Percentiles rank a stretch among this genome's conserved stretches.
These are phyloP conservation scores for Ligdia adustata DNA, from an alignment of 2,888 invertebrate genomes.

Conservation along the genomic window DNA sequence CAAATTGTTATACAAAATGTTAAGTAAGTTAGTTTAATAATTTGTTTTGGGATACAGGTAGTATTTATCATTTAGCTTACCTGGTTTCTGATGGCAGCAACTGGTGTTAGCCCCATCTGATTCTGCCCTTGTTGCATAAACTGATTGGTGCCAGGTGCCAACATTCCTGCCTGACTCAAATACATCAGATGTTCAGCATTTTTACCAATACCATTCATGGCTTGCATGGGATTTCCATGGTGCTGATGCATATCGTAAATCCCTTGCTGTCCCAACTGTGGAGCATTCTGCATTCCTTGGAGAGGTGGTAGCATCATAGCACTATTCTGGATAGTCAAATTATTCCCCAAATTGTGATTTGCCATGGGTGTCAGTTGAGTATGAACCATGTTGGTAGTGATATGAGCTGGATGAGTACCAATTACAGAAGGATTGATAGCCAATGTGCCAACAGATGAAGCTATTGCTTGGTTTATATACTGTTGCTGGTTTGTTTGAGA, in stretches of 20 bases:
- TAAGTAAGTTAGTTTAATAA: too few species aligned
- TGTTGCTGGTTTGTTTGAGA: constrained; percentile 82
- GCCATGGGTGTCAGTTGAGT: constrained; percentile 81
- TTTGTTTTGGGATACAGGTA: not conserved
- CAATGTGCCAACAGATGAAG: constrained; percentile 75
- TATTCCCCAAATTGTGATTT: constrained; percentile 75
- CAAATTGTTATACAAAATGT: too few species aligned
- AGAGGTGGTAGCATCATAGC: constrained; percentile 79
- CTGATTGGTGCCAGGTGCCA: constrained; percentile 85
- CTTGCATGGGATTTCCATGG: constrained; percentile 75
- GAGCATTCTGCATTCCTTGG: constrained; percentile 79
- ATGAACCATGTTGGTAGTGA: constrained; percentile 80
- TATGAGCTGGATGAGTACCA: constrained; percentile 75
- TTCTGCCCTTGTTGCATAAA: constrained; percentile 86
- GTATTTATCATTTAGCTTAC: constrained; percentile 49
- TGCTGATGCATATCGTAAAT: constrained; percentile 79
- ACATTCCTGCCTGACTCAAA: constrained; percentile 80
- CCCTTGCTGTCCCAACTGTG: constrained; percentile 79
- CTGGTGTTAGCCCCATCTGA: constrained; percentile 80
- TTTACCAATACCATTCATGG: constrained; percentile 80
- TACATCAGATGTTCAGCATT: constrained; percentile 80
- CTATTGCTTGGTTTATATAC: constrained; percentile 75
- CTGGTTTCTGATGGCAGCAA: constrained; percentile 77
- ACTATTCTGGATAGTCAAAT: constrained; percentile 72
- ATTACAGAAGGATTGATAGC: constrained; percentile 78